Conservation (phyloP, 2,888 invertebrate genomes). For the Yponomeuta plumbellus region DNA sequence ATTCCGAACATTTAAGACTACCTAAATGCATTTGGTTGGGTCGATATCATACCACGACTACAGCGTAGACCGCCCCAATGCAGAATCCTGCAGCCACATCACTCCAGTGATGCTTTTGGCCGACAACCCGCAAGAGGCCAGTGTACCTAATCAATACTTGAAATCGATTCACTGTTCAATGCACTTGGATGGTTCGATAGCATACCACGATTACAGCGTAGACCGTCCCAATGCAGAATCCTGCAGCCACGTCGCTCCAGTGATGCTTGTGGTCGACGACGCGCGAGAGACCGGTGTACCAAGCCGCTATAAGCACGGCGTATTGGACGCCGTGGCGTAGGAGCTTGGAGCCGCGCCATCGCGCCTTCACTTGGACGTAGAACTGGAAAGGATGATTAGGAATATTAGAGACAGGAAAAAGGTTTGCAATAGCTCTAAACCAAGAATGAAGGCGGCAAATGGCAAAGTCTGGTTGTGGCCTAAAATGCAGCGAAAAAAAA, state of each 20-base stretch:
- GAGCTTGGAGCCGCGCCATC: constrained; percentile 84
- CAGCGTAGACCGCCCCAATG: constrained; percentile 75
- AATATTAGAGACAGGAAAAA: too few species aligned
- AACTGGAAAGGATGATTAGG: constrained; percentile 68
- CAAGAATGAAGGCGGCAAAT: too few species aligned
- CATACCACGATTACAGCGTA: constrained; percentile 73
- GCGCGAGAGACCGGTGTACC: constrained; percentile 83
- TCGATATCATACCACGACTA: constrained; percentile 69
- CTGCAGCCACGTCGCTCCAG: constrained; percentile 92
- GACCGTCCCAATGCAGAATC: constrained; percentile 77
- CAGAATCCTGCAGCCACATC: constrained; percentile 86
- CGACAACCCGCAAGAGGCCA: constrained; percentile 86
- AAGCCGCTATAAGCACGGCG: constrained; percentile 79
- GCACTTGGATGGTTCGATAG: too few species aligned
- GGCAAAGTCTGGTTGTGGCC: too few species aligned
- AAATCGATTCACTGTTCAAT: too few species aligned
- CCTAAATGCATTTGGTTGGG: too few species aligned
- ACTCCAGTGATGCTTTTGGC: constrained; percentile 94
- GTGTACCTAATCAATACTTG: constrained; percentile 58
- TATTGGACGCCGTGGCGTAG: constrained; percentile 85
- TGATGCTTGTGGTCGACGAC: constrained; percentile 79
- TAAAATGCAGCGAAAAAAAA: too few species aligned
- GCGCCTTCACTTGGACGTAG: constrained; percentile 86
- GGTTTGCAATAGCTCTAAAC: too few species aligned
- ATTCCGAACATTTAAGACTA: too few species aligned